Base-by-base conservation (phyloP, 2,797 vertebrate genomes). In the Anniella stebbinsi region DNA sequence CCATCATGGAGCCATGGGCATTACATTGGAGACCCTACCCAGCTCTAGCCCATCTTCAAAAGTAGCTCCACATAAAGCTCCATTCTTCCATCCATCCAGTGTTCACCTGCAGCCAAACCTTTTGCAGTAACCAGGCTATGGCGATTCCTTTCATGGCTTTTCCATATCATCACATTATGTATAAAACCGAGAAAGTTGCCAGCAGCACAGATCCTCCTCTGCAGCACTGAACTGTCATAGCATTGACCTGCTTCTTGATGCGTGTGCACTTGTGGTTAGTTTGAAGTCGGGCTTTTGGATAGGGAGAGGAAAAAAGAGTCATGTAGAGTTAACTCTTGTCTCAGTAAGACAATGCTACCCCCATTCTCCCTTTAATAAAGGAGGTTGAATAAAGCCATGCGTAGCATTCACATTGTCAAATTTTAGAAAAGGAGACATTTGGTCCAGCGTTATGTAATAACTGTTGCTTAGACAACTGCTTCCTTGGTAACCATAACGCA, bases 391-490 rank as follows among this genome's bases (percentile, higher is more conserved):
- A 91, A 88, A 80, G 90, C 84, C 83, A 91, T 75, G 89, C 66
- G 2, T 86, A 48, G 72, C 87, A 8, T 87, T 85, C 84, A 90
- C 90, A 92, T 78, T 87, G 73, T 86, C 67, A 89, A 91, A 88
- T 60, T 45, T 1, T 54, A 90, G 76, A 83, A 76, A 85, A 0
- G 18, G 88, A 90, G 75, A 93, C 93, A 92, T 93, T 92, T 90
- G 93, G 90, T 93, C 41, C 89, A 92, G 93, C 93, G 94, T 92
- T 45, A 2, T 91, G 87, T 90, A 87, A 94, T 89, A 94, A 93
- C 93, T 66, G 95, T 96, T 96, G 94, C 95, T 95, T 93, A 92
- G 95, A 93, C 91, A 95, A 96, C 95, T 80, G 95, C 89, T 90
- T 95, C 93, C 94, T 92, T 96, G 84, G 94, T 93, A 95, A 95